phyloP scores from a whole-genome alignment of 2,797 vertebrate species.

The Onychomys leucogaster region DNA sequence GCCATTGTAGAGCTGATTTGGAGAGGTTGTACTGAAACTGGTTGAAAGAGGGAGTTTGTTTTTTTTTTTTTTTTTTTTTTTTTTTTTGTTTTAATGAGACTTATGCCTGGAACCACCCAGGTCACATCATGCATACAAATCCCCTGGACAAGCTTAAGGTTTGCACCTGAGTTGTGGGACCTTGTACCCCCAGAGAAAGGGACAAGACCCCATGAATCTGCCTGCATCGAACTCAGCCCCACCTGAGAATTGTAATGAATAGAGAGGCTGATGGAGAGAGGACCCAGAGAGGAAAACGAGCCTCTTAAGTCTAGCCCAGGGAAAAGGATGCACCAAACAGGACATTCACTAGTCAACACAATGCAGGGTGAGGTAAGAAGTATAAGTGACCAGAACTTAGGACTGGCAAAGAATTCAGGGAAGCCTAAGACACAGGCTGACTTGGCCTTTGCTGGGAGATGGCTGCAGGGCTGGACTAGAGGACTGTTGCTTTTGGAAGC shows the following conservation, averaged over 20 bases:
- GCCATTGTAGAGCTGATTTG: neutral
- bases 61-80: neutral
- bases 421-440: neutral
- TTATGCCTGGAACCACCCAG: neutral
- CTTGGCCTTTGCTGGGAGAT: neutral
- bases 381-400: neutral
- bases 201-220: neutral
- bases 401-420: neutral
- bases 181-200: neutral
- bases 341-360: neutral
- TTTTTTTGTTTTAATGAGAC: neutral
- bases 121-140: neutral
- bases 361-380: neutral
- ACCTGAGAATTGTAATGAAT: neutral
- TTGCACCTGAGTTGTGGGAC: fast-evolving
- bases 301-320: neutral
- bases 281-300: neutral
- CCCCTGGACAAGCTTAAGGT: fast-evolving
- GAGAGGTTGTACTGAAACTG: fast-evolving
- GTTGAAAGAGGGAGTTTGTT: neutral
- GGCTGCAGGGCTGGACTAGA: neutral
- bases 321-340: neutral
- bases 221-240: neutral
- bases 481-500: constrained; percentile 34
- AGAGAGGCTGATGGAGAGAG: neutral